These are phyloP conservation scores for Agraylea sexmaculata DNA, from an alignment of 1,140 invertebrate genomes.

Conservation along the genomic window DNA sequence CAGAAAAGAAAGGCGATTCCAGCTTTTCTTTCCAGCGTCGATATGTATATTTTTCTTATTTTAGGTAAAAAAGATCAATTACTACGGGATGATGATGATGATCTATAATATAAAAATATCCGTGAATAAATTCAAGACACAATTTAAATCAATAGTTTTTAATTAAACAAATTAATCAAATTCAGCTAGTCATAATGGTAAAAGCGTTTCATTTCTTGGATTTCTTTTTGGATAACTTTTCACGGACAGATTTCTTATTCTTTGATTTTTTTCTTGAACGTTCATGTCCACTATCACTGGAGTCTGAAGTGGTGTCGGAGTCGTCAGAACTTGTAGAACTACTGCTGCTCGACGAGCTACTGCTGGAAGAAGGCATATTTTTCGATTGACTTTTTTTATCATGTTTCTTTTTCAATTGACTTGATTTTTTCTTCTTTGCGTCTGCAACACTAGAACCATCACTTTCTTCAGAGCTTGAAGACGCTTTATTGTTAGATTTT, in stretches of 20 bases:
- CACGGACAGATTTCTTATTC: constrained; percentile 21
- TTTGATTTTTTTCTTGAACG: constrained; percentile 19
- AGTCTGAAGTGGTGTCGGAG: constrained; percentile 16
- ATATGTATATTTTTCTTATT: too few relatives aligned
- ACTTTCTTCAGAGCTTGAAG: constrained; percentile 15
- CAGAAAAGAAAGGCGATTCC: too few relatives aligned
- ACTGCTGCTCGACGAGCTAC: constrained; percentile 12
- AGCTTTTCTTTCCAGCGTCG: too few relatives aligned
- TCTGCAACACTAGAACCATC: constrained; percentile 14
- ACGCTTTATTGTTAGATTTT: constrained; percentile 15
- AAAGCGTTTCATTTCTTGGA: too few relatives aligned
- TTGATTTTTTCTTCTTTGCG: constrained; percentile 15
- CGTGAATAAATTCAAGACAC: too few relatives aligned
- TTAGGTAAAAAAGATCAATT: too few relatives aligned
- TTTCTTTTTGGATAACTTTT: constrained; percentile 20
- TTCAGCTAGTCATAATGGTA: too few relatives aligned
- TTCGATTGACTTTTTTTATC: constrained; percentile 13
- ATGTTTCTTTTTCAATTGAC: constrained; percentile 6
- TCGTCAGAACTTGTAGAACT: constrained; percentile 12
- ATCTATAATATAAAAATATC: too few relatives aligned
- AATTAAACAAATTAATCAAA: too few relatives aligned
- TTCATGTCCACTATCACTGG: constrained; percentile 21
- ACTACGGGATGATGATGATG: too few relatives aligned
- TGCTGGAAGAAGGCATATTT: constrained; percentile 11
- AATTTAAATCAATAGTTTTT: too few relatives aligned